These are phyloP conservation scores for Pseudachorutes palmiensis DNA, from an alignment of 1,140 invertebrate genomes.

Conservation along the genomic window DNA sequence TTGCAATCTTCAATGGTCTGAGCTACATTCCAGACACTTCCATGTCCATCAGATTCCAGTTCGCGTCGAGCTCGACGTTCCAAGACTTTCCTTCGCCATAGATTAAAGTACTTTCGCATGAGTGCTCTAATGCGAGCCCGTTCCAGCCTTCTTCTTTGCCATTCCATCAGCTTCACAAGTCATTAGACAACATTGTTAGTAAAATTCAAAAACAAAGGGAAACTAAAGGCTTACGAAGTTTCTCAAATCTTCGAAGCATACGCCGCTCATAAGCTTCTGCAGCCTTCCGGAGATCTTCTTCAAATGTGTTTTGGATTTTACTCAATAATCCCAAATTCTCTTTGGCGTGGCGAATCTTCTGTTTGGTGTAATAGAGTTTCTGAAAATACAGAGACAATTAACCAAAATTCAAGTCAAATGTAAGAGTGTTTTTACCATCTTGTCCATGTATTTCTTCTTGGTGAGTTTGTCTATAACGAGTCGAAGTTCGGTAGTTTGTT, in stretches of 20 bases:
- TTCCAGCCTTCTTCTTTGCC: not conserved
- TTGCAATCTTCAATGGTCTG: not conserved
- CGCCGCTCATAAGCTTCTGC: not conserved
- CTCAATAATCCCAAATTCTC: not conserved
- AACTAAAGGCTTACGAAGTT: not conserved
- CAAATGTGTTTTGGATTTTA: constrained; percentile 5
- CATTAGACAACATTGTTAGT: not conserved
- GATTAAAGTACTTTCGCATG: not conserved
- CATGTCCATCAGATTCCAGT: not conserved
- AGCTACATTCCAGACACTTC: not conserved
- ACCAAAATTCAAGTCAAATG: not conserved
- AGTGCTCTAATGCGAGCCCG: not conserved
- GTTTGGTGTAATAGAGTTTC: not conserved
- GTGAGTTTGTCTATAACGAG: not conserved
- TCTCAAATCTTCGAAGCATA: not conserved
- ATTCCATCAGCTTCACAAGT: not conserved
- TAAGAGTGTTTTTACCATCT: not conserved
- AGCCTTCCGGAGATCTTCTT: not conserved
- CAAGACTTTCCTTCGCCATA: not conserved
- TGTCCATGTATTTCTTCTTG: not conserved
- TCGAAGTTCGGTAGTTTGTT: not conserved
- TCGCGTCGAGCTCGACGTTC: not conserved
- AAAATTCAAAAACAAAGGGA: not conserved
- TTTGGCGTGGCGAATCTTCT: not conserved
- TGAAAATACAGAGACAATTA: not conserved